Conservation (phyloP, 2,888 invertebrate species). For the Holacanthella duospinosa region DNA sequence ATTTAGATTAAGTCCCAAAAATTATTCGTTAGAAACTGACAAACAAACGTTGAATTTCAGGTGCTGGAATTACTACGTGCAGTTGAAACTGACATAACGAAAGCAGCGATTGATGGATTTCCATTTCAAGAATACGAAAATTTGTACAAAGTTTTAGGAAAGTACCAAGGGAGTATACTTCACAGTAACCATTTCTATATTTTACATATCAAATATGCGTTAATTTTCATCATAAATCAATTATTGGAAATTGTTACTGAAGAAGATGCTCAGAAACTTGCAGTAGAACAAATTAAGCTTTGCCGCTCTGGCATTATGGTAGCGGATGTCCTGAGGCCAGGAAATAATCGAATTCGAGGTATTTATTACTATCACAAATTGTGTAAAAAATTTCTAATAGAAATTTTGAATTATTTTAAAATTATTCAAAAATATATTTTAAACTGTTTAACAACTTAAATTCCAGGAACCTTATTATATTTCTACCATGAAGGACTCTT, state of each 20-base stretch:
- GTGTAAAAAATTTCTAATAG: neutral
- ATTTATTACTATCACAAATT: no score
- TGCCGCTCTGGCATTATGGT: neutral
- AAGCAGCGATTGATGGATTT: neutral
- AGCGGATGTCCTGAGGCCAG: slow-evolving; percentile 4
- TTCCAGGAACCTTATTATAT: slow-evolving; percentile 5
- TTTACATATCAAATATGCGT: slow-evolving; percentile 5
- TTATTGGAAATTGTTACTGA: slow-evolving; percentile 8
- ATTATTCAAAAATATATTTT: no score
- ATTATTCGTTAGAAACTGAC: no score
- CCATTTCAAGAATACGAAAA: slow-evolving; percentile 5
- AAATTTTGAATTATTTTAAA: neutral
- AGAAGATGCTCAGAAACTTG: slow-evolving; percentile 4
- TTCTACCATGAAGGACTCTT: slow-evolving; percentile 9
- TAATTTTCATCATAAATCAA: slow-evolving; percentile 6
- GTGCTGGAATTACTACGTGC: slow-evolving; percentile 4
- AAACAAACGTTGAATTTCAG: no score
- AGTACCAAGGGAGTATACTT: slow-evolving; percentile 3
- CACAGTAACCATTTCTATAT: slow-evolving; percentile 8
- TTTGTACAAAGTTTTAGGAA: neutral
- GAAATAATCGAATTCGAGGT: slow-evolving; percentile 9
- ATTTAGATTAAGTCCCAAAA: no score
- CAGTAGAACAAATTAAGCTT: neutral
- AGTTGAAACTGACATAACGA: neutral
- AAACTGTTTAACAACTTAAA: neutral